Evolutionary conservation across 2,797 vertebrate genomes (phyloP), one percentile per base, ranked within the genome.

Genomic region (Pseudocheirus occidentalis): DNA sequence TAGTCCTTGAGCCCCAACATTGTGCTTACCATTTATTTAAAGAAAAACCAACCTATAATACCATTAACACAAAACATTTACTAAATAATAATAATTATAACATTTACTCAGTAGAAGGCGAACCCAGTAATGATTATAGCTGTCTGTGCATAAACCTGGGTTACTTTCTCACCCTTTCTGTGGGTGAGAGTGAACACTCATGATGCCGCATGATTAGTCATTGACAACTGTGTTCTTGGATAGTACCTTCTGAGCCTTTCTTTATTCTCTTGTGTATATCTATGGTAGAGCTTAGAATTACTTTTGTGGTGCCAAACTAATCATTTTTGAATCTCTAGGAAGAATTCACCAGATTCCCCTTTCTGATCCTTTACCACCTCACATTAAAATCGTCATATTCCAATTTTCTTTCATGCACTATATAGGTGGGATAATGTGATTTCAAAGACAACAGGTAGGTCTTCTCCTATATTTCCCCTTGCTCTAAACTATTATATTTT

Each of bases 371-470:
- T 34, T 66, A 5, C 5, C 16, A n/a, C 16, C 34, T 66, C 62
- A n/a, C 34, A 66, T 66, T 66, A 66, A n/a, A n/a, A 18, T 66
- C 18, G 34, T 6, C 34, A n/a, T n/a, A n/a, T 66, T 66, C 34
- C 6, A n/a, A 18, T 66, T 66, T 66, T 18, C 62, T 66, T n/a
- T 66, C 4, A 34, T n/a, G 62, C 4, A 66, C 12, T n/a, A 5
- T 66, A n/a, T 66, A 34, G 62, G 81, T 93, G 52, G 92, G 93
- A 29, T 50, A 12, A 52, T 46, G 34, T 94, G 55, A 57, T 31
- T 93, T 93, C 24, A 54, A 52, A 18, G 94, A 40, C 53, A 66
- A 90, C 24, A 58, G n/a, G 53, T 94, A 73, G 92, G 62, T 66
- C 5, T 59, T 93, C 52, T 54, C 46, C 73, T n/a, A 53, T 90